Base-by-base conservation (phyloP, 2,797 vertebrate species). In the Geotrypetes seraphini region DNA sequence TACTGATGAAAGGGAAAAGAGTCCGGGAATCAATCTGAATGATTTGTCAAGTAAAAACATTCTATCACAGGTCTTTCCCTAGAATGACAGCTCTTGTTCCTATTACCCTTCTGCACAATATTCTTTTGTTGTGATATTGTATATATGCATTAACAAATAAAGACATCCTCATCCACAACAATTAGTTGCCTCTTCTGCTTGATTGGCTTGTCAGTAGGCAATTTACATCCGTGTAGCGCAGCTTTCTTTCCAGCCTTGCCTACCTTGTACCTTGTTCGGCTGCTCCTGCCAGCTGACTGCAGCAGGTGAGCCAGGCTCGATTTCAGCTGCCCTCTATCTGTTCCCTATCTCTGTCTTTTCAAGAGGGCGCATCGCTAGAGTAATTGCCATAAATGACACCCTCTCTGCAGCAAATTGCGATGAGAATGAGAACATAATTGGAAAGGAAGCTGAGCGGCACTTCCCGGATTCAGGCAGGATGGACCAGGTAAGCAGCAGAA, bases 381-480 rank as follows among this genome's bases (percentile, higher is more conserved):
- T 50, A 61, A 76, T 60, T 70, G 55, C 61, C 43, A 36, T 48
- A 60, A 76, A 66, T 69, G 66, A 60, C 42, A 65, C 50, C 53
- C 48, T 65, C 54, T 63, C 52, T 61, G 50, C 65, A 66, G 66
- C 55, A 49, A 67, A 50, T 43, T 53, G 53, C 39, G 41, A 38
- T 39, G n/a, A n/a, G n/a, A n/a, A n/a, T n/a, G 52, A 67, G 60
- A 53, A 71, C 50, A 52, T 41, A 51, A 60, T 47, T 58, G 62
- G 66, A 59, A 66, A 53, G 22, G 44, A 64, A 71, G 60, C 45
- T 22, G 36, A 51, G 34, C 40, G 50, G 42, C n/a, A 30, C 29
- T 60, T 61, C 63, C 60, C 48, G 37, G 29, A 31, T 33, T 16
- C 1, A 19, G 45, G 45, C 31, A 3, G 22, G 13, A 20, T 18